Evolutionary conservation across 2,797 vertebrate genomes (phyloP).

Genomic region (Mareca strepera): DNA sequence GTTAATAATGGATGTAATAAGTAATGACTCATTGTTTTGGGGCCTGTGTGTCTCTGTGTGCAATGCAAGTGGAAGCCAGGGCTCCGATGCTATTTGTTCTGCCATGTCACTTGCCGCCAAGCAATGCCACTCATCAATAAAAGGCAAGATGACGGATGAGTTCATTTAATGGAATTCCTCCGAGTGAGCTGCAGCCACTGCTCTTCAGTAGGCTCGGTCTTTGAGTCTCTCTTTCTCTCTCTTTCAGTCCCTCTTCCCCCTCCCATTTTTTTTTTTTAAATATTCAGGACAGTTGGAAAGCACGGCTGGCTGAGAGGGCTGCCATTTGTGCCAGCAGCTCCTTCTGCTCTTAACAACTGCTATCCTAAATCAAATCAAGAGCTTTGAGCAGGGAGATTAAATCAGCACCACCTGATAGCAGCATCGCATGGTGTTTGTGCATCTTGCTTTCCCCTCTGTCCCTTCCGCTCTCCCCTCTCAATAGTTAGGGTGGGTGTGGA

Average conservation of each 20-base stretch:
- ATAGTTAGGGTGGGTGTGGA: not conserved
- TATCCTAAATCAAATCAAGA: slow-evolving; percentile 77
- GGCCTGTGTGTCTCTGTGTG: slow-evolving; percentile 71
- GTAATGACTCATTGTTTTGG: slow-evolving; percentile 95
- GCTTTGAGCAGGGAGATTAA: slow-evolving; percentile 49
- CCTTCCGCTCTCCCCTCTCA: not conserved
- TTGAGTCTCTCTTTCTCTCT: slow-evolving; percentile 26
- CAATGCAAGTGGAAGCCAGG: slow-evolving; percentile 86
- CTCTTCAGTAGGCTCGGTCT: slow-evolving; percentile 72
- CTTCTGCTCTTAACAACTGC: slow-evolving; percentile 83
- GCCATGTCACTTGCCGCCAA: slow-evolving; percentile 92
- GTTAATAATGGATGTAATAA: slow-evolving; percentile 99
- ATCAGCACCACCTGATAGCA: slow-evolving; percentile 22
- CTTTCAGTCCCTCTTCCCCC: not conserved
- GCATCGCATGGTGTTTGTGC: not conserved
- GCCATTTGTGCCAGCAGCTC: slow-evolving; percentile 70
- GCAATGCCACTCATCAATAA: slow-evolving; percentile 98
- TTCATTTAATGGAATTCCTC: slow-evolving; percentile 99
- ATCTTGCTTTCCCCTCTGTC: not conserved
- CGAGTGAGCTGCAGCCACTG: slow-evolving; percentile 87
- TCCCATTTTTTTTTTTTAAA: not conserved
- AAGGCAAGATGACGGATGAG: slow-evolving; percentile 98
- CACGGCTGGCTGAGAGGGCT: slow-evolving; percentile 58
- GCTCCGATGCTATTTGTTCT: slow-evolving; percentile 91
- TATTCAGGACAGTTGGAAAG: slow-evolving; percentile 78